phyloP scores from a whole-genome alignment of 2,113 vertebrate genomes.

The Takifugu bimaculatus region DNA sequence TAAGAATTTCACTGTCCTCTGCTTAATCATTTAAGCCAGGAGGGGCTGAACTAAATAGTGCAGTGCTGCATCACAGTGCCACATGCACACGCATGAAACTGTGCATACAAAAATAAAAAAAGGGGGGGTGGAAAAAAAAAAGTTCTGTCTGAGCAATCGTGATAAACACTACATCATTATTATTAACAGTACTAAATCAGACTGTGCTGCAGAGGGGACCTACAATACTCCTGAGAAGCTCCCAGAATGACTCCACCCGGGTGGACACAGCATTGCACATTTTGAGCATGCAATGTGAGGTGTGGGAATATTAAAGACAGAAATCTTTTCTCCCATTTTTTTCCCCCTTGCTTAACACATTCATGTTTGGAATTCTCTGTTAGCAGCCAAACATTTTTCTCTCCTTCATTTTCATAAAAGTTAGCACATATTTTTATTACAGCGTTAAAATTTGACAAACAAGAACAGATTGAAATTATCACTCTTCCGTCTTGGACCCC shows the following conservation, averaged over 20 bases:
- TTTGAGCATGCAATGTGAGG: constrained; percentile 40
- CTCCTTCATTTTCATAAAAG: constrained; percentile 74
- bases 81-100: constrained; percentile 53
- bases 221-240: constrained; percentile 38
- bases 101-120: constrained; percentile 28
- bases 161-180: constrained; percentile 74
- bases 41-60: constrained; percentile 48
- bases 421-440: constrained; percentile 61
- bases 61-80: constrained; percentile 33
- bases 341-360: not conserved
- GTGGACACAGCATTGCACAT: constrained; percentile 41
- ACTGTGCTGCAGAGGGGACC: constrained; percentile 37
- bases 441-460: constrained; percentile 34
- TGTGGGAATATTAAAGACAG: constrained; percentile 71
- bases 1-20: constrained; percentile 45
- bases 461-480: constrained; percentile 54
- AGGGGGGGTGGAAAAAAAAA: constrained; percentile 48
- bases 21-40: constrained; percentile 51
- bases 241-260: constrained; percentile 39
- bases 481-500: not conserved
- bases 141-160: constrained; percentile 67
- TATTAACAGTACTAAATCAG: constrained; percentile 76
- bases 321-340: constrained; percentile 14
- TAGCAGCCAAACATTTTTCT: too few species aligned
- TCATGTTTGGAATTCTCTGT: not conserved